phyloP scores from a whole-genome alignment of 2,888 invertebrate genomes.

The Scaptomyza polygonia region DNA sequence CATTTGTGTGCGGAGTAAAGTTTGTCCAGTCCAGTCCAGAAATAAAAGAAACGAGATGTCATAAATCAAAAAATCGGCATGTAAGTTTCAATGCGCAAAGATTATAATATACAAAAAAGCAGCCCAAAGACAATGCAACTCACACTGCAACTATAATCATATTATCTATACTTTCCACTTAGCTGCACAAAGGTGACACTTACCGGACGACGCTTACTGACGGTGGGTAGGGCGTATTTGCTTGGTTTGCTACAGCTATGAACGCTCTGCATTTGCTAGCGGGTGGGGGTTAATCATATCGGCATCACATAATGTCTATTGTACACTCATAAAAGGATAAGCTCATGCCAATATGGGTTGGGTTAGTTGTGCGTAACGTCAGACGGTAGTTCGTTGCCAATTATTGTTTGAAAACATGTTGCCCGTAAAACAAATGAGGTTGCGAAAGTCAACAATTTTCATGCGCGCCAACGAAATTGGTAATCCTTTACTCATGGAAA shows the following conservation, averaged over 20 bases:
- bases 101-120: constrained; percentile 76
- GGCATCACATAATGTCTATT: constrained; percentile 65
- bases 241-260: constrained; percentile 3
- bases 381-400: not conserved
- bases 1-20: not conserved
- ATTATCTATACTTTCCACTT: constrained; percentile 84
- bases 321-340: constrained; percentile 80
- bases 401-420: not conserved
- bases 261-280: constrained; percentile 6
- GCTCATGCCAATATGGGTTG: constrained; percentile 61
- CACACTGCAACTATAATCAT: constrained; percentile 71
- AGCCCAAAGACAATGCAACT: constrained; percentile 43
- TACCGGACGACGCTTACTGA: constrained; percentile 66
- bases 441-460: not conserved
- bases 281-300: constrained; percentile 79
- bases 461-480: too few species aligned
- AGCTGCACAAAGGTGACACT: constrained; percentile 81
- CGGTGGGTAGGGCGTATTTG: constrained; percentile 8
- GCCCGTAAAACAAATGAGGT: not conserved
- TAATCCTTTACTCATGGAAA: too few species aligned
- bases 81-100: constrained; percentile 72
- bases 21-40: constrained; percentile 15
- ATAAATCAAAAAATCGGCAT: constrained; percentile 74
- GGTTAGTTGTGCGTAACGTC: constrained; percentile 7
- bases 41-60: constrained; percentile 65